phyloP scores from a whole-genome alignment of 1,140 invertebrate genomes.

The Drosophila yakuba region DNA sequence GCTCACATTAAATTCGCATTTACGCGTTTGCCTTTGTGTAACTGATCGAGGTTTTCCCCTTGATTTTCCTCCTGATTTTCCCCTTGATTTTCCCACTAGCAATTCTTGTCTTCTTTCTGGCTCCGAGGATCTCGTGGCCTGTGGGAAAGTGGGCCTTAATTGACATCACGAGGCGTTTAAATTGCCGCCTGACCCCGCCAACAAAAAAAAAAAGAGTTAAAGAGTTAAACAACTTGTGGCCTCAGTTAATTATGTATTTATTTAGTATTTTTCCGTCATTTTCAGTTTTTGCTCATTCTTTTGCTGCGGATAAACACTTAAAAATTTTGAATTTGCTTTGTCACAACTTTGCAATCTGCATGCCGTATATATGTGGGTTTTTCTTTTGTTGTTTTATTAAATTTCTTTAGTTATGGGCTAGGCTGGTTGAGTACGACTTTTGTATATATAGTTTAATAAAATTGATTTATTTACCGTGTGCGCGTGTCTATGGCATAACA shows the following conservation, averaged over 20 bases:
- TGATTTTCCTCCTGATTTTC: neutral
- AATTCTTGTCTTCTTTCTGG: constrained; percentile 9
- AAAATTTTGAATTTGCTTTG: constrained; percentile 38
- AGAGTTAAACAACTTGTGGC: constrained; percentile 46
- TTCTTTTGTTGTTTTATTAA: constrained; percentile 41
- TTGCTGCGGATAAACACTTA: constrained; percentile 39
- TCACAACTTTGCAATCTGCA: constrained; percentile 14
- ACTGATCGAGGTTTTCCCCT: constrained; percentile 55
- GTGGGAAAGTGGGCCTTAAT: constrained; percentile 76
- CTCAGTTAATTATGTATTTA: constrained; percentile 79
- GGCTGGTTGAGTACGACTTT: constrained; percentile 47
- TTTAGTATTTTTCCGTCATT: constrained; percentile 63
- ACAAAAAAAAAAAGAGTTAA: neutral
- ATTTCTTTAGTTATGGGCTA: constrained; percentile 75
- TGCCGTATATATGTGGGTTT: constrained; percentile 23
- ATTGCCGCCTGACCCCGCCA: constrained; percentile 43
- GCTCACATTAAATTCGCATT: constrained; percentile 69
- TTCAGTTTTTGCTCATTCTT: constrained; percentile 30
- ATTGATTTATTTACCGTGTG: constrained; percentile 53
- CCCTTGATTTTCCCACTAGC: constrained; percentile 1
- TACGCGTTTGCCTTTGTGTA: constrained; percentile 65
- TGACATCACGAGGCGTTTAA: constrained; percentile 66
- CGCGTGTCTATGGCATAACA: constrained; percentile 61
- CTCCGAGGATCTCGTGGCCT: constrained; percentile 8
- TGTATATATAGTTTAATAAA: constrained; percentile 56